Evolutionary conservation across 2,797 vertebrate genomes (phyloP).

Genomic region (Megalops cyprinoides): DNA sequence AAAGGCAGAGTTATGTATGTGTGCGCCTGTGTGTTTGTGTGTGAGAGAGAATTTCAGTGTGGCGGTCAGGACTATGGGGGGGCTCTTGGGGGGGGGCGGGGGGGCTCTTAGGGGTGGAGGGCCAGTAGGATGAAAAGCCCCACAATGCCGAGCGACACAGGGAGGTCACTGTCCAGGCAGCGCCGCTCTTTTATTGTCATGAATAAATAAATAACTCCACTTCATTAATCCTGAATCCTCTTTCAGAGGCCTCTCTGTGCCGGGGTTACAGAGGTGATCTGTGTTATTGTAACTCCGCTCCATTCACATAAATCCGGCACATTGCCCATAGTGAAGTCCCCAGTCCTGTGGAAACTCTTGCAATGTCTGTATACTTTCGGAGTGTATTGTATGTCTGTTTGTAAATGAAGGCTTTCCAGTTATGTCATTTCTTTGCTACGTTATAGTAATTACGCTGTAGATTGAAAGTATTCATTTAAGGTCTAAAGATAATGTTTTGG

Average conservation of each 20-base stretch:
- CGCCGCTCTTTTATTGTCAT: slow-evolving; percentile 40
- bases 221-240: slow-evolving; percentile 47
- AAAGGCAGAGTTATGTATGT: slow-evolving; percentile 6
- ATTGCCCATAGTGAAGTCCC: background rate
- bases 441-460: background rate
- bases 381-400: background rate
- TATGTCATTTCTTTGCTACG: background rate
- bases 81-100: too few species aligned
- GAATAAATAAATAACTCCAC: slow-evolving; percentile 53
- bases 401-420: background rate
- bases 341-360: background rate
- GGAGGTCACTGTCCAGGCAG: slow-evolving; percentile 34
- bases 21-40: slow-evolving; percentile 16
- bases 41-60: slow-evolving; percentile 12
- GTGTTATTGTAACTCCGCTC: slow-evolving; percentile 46
- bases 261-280: slow-evolving; percentile 46
- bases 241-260: slow-evolving; percentile 43
- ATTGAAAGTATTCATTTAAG: background rate
- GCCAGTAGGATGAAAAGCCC: slow-evolving; percentile 31
- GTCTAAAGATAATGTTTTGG: background rate
- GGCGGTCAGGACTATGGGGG: slow-evolving; percentile 28
- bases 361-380: background rate
- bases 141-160: slow-evolving; percentile 39
- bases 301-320: slow-evolving; percentile 16
- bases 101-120: slow-evolving; percentile 31